Conservation (phyloP, 1,140 invertebrate genomes). For the Calephelis virginiensis region DNA sequence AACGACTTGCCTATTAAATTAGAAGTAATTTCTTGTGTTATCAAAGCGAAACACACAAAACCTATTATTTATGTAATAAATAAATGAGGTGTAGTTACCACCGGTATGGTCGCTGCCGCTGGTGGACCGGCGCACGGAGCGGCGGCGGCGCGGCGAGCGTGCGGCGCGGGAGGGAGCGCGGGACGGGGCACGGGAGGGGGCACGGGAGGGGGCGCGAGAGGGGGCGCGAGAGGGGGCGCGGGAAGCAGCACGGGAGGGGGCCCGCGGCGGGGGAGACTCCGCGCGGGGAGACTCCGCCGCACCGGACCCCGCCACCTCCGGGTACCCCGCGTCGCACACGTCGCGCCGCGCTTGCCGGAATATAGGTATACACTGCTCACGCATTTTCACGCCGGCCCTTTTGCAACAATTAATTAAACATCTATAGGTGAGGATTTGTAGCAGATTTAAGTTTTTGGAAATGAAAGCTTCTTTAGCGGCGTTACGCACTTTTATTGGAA, state of each 20-base stretch:
- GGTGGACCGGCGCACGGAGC: slow-evolving; percentile 30
- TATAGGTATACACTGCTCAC: slow-evolving; percentile 88
- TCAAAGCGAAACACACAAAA: no score
- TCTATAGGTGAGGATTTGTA: background rate
- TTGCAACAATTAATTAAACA: slow-evolving; percentile 7
- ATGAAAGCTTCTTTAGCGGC: no score
- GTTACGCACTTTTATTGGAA: no score
- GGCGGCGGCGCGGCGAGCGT: slow-evolving; percentile 26
- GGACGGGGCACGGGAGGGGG: slow-evolving; percentile 7
- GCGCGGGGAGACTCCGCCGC: slow-evolving; percentile 27
- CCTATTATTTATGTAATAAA: no score
- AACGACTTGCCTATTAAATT: no score
- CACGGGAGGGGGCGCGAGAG: slow-evolving; percentile 28
- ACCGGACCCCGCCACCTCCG: slow-evolving; percentile 39
- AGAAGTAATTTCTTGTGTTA: no score
- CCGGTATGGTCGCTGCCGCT: slow-evolving; percentile 46
- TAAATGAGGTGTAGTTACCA: slow-evolving; percentile 25
- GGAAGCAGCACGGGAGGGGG: slow-evolving; percentile 20
- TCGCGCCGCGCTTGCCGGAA: slow-evolving; percentile 89
- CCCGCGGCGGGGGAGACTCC: slow-evolving; percentile 5
- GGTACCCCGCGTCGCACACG: slow-evolving; percentile 82
- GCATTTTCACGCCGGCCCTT: slow-evolving; percentile 91
- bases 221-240: slow-evolving; percentile 3
- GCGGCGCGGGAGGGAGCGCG: background rate
- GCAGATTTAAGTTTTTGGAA: no score